Evolutionary conservation across 2,113 vertebrate genomes (phyloP).

Genomic region (Sisor rabdophorus): DNA sequence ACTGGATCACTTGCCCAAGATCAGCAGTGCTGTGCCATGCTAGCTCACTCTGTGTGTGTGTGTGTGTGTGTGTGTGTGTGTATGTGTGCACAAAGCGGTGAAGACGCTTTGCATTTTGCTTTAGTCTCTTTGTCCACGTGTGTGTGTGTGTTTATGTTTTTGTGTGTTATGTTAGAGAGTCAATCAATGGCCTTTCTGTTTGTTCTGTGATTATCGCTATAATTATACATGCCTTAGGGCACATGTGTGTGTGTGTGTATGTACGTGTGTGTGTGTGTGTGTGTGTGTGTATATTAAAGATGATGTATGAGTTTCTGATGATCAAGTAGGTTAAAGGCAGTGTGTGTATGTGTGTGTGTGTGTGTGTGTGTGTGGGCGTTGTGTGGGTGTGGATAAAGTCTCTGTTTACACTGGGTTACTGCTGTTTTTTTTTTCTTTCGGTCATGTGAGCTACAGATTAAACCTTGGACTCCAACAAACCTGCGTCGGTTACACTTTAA

Average conservation of each 20-base stretch:
- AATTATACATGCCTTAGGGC: neutral
- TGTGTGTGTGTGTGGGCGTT: conserved; percentile 23
- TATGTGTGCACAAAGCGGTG: no score
- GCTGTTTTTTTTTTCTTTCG: conserved; percentile 22
- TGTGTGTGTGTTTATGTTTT: neutral
- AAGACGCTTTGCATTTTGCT: conserved; percentile 11
- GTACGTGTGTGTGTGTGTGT: no score
- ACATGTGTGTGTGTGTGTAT: no score
- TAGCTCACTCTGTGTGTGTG: neutral
- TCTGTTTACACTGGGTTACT: conserved; percentile 37
- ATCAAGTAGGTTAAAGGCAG: conserved; percentile 10
- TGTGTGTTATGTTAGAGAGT: conserved; percentile 7
- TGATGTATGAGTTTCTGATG: conserved; percentile 34
- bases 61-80: conserved; percentile 3
- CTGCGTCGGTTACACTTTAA: conserved; percentile 38
- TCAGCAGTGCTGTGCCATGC: neutral
- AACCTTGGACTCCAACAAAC: conserved; percentile 41
- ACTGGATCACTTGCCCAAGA: conserved; percentile 1
- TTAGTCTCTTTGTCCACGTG: conserved; percentile 21
- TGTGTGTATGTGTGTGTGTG: conserved; percentile 26
- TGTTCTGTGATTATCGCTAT: conserved; percentile 1
- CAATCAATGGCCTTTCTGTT: conserved; percentile 1
- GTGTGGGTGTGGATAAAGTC: conserved; percentile 45
- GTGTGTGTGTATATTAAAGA: conserved; percentile 38
- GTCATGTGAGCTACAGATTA: conserved; percentile 42